Evolutionary conservation across 2,797 vertebrate genomes (phyloP), one percentile per base, ranked within the genome.

Genomic region (Malurus splendens): DNA sequence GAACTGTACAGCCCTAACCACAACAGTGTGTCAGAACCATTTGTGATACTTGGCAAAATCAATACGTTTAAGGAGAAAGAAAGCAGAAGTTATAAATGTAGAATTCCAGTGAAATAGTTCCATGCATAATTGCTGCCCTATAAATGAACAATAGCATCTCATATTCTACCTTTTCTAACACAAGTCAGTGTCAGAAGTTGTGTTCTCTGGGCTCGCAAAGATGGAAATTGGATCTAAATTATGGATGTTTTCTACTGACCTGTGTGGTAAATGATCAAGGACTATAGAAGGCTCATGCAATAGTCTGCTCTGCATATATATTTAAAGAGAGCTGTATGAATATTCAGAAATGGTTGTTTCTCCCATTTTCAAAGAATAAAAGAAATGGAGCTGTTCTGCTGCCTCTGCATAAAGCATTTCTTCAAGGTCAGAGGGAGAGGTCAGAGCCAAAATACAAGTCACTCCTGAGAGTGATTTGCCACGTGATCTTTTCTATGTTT

Each of bases 371-470:
- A 82, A 66, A 81, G 48, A 62, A 64, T 54, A 61, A 80, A 92
- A 93, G 47, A 57, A 82, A 74, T 33, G 5, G 15, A 41, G 60
- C 70, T 71, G 17, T 41, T 76, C 25, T 72, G 51, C 70, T 82
- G 7, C 15, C 13, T 84, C 44, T 39, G 48, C 52, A 56, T 42
- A 80, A 86, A 90, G 27, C 54, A 65, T 87, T 92, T 89, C 74
- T 84, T 47, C 91, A 93, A 94, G 90, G 82, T 96, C 82, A 87
- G 38, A 78, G 50, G 54, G 48, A 89, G 77, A 89, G 75, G 89
- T 89, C 84, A 83, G 54, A 92, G 70, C 44, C 86, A 82, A 82
- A 84, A 78, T 39, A 87, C 83, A 92, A 93, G 74, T 89, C 65
- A 54, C 74, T 95, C 79, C 65, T 77, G 75, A 65, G 93, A 87